Conservation (phyloP, 2,113 vertebrate species). For the Antechinus flavipes region DNA sequence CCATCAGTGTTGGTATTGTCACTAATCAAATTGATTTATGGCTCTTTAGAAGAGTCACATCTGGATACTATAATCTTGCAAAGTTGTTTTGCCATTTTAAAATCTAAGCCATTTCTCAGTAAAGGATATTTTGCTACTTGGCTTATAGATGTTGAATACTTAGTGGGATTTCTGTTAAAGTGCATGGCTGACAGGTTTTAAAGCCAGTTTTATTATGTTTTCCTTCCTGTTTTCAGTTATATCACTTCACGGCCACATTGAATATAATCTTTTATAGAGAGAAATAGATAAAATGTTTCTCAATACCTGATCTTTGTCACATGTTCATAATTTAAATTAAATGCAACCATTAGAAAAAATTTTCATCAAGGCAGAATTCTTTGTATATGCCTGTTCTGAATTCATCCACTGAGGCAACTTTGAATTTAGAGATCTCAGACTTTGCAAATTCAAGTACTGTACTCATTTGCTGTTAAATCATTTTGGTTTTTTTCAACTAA, state of each 20-base stretch:
- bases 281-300: slow-evolving; percentile 4
- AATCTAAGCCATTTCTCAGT: neutral
- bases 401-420: neutral
- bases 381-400: neutral
- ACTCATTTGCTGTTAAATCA: slow-evolving; percentile 34
- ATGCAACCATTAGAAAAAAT: neutral
- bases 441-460: slow-evolving; percentile 33
- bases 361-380: neutral
- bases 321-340: neutral
- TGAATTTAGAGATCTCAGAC: slow-evolving; percentile 43
- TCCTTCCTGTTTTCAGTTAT: neutral
- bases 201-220: neutral
- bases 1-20: neutral
- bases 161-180: neutral
- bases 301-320: slow-evolving; percentile 10
- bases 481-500: slow-evolving; percentile 41
- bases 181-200: neutral
- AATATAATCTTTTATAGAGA: neutral
- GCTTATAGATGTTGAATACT: neutral
- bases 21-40: slow-evolving; percentile 6
- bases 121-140: slow-evolving; percentile 21
- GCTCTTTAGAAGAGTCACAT: slow-evolving; percentile 3
- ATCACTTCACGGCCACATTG: neutral
- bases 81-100: neutral
- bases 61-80: neutral